Evolutionary conservation across 2,113 vertebrate species (phyloP).

Genomic region (Helogale parvula): DNA sequence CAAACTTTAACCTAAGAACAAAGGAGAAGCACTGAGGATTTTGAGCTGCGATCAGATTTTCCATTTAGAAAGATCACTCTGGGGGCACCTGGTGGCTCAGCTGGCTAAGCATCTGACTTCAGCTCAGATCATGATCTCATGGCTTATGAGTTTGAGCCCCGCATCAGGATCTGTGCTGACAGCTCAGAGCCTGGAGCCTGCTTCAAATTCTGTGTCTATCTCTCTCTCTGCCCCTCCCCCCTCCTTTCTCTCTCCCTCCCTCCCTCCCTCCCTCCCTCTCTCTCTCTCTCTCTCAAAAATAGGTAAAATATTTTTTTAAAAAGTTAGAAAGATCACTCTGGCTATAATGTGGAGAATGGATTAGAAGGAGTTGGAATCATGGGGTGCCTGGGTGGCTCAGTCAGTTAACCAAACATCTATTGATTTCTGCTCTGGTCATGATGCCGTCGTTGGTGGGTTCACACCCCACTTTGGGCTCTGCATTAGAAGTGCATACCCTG

Average conservation of each 20-base stretch:
- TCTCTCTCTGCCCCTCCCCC: neutral
- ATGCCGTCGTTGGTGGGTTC: neutral
- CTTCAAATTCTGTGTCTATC: neutral
- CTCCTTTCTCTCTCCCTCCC: no score
- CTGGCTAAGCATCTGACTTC: neutral
- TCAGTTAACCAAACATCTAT: no score
- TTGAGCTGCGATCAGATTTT: neutral
- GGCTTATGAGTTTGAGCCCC: accelerated
- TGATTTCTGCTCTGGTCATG: neutral
- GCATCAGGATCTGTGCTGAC: accelerated
- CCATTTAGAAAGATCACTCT: neutral
- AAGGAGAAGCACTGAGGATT: neutral
- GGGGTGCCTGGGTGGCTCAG: neutral
- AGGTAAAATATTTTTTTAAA: neutral
- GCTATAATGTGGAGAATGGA: neutral
- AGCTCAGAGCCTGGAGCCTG: neutral
- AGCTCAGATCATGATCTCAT: neutral
- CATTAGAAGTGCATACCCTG: no score
- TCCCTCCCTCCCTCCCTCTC: neutral
- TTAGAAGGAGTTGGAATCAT: neutral
- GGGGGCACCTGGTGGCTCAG: neutral
- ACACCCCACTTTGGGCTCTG: neutral
- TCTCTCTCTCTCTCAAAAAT: neutral
- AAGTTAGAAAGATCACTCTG: neutral
- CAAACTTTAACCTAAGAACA: neutral